Conservation (phyloP, 2,113 vertebrate species). For the Hemicordylus capensis region DNA sequence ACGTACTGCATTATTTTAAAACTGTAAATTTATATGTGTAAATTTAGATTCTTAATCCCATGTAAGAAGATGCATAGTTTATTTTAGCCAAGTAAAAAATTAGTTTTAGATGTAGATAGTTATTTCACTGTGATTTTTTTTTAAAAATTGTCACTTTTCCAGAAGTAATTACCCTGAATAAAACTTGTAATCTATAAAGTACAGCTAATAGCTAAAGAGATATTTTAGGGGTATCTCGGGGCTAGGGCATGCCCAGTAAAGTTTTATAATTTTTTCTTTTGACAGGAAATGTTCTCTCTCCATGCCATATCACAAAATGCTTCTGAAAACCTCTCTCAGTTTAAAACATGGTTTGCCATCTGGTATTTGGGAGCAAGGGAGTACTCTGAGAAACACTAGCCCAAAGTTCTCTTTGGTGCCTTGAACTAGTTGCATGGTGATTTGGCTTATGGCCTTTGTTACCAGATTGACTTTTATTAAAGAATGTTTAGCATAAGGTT, state of each 20-base stretch:
- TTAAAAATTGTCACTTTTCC: background rate
- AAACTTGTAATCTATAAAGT: background rate
- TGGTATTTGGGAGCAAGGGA: background rate
- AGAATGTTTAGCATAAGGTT: too few relatives aligned
- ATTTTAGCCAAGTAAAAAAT: constrained; percentile 24
- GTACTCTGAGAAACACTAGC: background rate
- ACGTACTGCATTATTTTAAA: background rate
- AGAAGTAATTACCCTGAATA: background rate
- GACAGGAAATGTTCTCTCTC: background rate
- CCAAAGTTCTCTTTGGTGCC: background rate
- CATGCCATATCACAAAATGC: background rate
- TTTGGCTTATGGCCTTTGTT: background rate
- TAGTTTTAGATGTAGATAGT: background rate
- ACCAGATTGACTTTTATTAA: too few relatives aligned
- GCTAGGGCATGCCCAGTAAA: background rate
- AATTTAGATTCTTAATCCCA: background rate
- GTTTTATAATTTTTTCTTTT: background rate
- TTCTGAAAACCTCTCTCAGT: background rate
- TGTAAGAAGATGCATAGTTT: background rate
- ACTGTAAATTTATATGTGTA: constrained; percentile 22
- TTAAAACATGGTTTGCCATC: background rate
- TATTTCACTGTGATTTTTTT: background rate
- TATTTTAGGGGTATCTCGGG: background rate
- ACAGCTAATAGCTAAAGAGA: background rate
- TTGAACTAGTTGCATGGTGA: background rate